phyloP scores from a whole-genome alignment of 2,113 vertebrate species.

The Brachirus orientalis region DNA sequence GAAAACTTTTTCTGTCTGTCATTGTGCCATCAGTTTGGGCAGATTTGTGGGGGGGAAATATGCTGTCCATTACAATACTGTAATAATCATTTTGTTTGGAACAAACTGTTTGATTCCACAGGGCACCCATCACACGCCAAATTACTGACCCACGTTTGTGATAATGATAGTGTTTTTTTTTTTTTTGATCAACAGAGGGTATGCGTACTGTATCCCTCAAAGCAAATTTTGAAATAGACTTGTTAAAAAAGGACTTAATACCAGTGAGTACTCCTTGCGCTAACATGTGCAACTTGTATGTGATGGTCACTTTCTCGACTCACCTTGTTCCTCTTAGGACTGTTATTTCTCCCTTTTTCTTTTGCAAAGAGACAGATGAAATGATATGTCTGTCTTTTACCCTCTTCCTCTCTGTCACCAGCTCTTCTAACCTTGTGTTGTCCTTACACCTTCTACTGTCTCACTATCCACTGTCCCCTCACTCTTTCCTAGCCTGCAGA shows the following conservation, averaged over 20 bases:
- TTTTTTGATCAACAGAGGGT: too few species aligned
- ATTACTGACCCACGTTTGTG: too few species aligned
- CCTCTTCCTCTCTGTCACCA: background rate
- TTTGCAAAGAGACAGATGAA: background rate
- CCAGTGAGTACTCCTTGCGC: background rate
- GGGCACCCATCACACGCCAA: too few species aligned
- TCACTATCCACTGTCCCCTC: slow-evolving; percentile 53
- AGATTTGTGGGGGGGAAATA: too few species aligned
- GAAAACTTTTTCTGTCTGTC: too few species aligned
- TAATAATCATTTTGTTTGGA: too few species aligned
- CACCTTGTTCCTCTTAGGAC: slow-evolving; percentile 7
- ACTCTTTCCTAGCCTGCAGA: slow-evolving; percentile 83
- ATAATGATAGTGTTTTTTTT: too few species aligned
- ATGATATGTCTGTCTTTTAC: slow-evolving; percentile 14
- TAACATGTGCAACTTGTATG: background rate
- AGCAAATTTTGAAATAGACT: too few species aligned
- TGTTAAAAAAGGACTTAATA: too few species aligned
- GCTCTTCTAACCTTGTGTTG: background rate
- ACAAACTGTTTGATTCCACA: too few species aligned
- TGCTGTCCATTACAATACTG: too few species aligned
- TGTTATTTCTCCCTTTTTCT: background rate
- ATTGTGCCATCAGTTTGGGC: background rate
- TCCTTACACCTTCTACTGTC: slow-evolving; percentile 26
- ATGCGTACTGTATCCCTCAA: too few species aligned
- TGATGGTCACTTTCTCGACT: slow-evolving; percentile 1